Conservation (phyloP, 1,140 invertebrate genomes). For the Sarcophaga peregrina region DNA sequence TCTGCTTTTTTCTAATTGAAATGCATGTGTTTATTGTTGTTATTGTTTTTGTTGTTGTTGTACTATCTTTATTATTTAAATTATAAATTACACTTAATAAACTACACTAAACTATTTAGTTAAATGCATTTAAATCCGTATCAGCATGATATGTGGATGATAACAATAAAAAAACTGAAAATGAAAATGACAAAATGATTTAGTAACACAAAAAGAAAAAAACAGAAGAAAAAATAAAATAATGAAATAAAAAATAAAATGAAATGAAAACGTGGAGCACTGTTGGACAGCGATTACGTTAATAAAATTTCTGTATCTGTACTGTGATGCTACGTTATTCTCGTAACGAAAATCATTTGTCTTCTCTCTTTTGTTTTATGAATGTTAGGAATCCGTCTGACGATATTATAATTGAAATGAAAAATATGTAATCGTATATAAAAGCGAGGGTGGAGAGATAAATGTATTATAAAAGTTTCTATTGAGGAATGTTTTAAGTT, state of each 20-base stretch:
- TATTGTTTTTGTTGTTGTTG: constrained; percentile 9
- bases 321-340: background rate
- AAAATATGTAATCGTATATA: background rate
- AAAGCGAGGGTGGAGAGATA: background rate
- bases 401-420: constrained; percentile 2
- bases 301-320: background rate
- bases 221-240: no score
- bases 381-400: background rate
- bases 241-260: no score
- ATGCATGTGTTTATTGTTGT: background rate
- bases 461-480: no score
- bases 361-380: background rate
- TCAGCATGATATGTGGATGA: background rate
- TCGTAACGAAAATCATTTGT: background rate
- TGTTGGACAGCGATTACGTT: background rate
- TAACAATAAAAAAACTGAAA: background rate
- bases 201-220: no score
- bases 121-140: background rate
- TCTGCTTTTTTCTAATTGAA: background rate
- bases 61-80: background rate
- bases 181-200: no score
- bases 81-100: constrained; percentile 18
- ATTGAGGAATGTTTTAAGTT: no score
- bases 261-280: background rate
- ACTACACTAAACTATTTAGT: constrained; percentile 20